These are phyloP conservation scores for Agapornis canus DNA, from an alignment of 2,797 vertebrate species.

Conservation along the genomic window DNA sequence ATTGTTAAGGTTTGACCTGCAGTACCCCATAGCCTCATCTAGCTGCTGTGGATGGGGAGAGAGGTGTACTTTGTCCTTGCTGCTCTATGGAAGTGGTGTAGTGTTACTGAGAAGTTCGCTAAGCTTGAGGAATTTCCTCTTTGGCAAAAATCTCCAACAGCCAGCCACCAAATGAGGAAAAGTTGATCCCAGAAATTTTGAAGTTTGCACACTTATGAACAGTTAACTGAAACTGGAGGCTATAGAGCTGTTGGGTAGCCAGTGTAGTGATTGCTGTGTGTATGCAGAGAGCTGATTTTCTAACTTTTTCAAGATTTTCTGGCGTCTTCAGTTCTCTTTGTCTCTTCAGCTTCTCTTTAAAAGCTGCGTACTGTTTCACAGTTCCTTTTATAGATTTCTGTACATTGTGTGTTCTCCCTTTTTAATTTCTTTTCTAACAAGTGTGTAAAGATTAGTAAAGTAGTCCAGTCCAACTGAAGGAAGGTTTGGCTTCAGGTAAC, in stretches of 20 bases:
- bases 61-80: background rate
- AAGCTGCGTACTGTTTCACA: background rate
- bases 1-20: background rate
- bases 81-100: background rate
- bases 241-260: background rate
- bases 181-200: background rate
- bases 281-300: background rate
- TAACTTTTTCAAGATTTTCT: background rate
- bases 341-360: background rate
- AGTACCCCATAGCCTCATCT: background rate
- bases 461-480: background rate
- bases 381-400: background rate
- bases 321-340: background rate
- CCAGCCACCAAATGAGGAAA: background rate
- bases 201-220: background rate
- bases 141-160: background rate
- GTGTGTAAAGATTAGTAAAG: background rate
- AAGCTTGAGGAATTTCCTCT: conserved; percentile 36
- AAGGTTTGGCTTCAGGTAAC: background rate
- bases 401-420: background rate
- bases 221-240: background rate
- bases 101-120: background rate
- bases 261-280: background rate
- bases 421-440: background rate
- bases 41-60: background rate